Evolutionary conservation across 2,113 vertebrate genomes (phyloP).

Genomic region (Gallinago undulata): DNA sequence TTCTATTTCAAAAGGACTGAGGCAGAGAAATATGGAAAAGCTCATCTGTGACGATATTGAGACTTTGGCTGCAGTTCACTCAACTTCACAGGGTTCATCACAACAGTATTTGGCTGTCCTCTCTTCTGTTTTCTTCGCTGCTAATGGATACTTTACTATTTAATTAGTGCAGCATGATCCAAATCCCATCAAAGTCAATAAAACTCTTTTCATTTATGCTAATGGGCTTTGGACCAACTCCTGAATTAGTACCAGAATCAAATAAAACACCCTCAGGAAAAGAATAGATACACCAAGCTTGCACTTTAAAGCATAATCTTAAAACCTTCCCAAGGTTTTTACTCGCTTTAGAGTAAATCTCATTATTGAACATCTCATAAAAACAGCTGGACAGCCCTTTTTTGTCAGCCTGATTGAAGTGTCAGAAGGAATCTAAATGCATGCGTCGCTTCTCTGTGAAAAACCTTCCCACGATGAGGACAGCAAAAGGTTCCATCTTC

Average conservation of each 20-base stretch:
- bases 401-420: background rate
- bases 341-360: background rate
- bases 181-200: conserved; percentile 64
- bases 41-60: background rate
- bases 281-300: background rate
- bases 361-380: background rate
- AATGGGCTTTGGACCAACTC: conserved; percentile 35
- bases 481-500: background rate
- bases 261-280: conserved; percentile 40
- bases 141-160: conserved; percentile 61
- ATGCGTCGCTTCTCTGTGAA: fast-evolving
- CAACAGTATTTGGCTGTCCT: conserved; percentile 17
- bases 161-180: conserved; percentile 54
- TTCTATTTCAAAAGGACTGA: background rate
- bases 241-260: conserved; percentile 43
- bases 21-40: background rate
- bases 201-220: conserved; percentile 53
- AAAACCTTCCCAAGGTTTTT: conserved; percentile 31
- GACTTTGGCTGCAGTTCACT: conserved; percentile 43
- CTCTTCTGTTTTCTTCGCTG: conserved; percentile 41
- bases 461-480: background rate
- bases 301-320: conserved; percentile 9
- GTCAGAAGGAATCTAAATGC: background rate
- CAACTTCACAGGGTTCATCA: conserved; percentile 4
- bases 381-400: background rate